phyloP scores from a whole-genome alignment of 2,888 invertebrate species.

The Epinotia ramella region DNA sequence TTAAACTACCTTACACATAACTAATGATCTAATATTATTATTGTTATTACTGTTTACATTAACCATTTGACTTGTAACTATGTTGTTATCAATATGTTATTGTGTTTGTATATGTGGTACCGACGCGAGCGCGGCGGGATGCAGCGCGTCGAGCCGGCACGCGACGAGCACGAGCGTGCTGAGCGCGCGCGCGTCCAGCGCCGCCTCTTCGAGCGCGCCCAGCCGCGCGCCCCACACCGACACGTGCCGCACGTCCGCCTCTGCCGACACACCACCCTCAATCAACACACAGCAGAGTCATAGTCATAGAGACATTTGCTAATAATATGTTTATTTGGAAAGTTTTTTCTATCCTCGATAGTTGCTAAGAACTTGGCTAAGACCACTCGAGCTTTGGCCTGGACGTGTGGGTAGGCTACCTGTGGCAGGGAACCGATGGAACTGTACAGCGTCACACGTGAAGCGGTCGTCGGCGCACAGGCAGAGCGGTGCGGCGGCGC shows the following conservation, averaged over 20 bases:
- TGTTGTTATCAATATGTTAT: too few species aligned
- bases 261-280: slow-evolving; percentile 48
- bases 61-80: too few species aligned
- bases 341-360: too few species aligned
- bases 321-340: too few species aligned
- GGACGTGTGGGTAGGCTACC: slow-evolving; percentile 6
- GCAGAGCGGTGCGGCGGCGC: slow-evolving; percentile 61
- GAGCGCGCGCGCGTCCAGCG: slow-evolving; percentile 88
- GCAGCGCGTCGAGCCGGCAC: slow-evolving; percentile 89
- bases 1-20: too few species aligned
- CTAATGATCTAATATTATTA: too few species aligned
- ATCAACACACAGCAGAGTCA: too few species aligned
- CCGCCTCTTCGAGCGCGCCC: slow-evolving; percentile 90
- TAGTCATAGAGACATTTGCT: too few species aligned
- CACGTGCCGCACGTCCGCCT: slow-evolving; percentile 87
- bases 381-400: background rate
- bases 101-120: slow-evolving; percentile 43
- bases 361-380: too few species aligned
- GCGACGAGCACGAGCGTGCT: slow-evolving; percentile 92
- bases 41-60: too few species aligned
- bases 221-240: slow-evolving; percentile 86
- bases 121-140: slow-evolving; percentile 90
- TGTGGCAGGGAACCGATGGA: slow-evolving; percentile 68
- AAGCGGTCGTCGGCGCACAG: slow-evolving; percentile 66
- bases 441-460: slow-evolving; percentile 67